These are phyloP conservation scores for Nomada ruficornis DNA, from an alignment of 2,888 invertebrate species.

Conservation along the genomic window DNA sequence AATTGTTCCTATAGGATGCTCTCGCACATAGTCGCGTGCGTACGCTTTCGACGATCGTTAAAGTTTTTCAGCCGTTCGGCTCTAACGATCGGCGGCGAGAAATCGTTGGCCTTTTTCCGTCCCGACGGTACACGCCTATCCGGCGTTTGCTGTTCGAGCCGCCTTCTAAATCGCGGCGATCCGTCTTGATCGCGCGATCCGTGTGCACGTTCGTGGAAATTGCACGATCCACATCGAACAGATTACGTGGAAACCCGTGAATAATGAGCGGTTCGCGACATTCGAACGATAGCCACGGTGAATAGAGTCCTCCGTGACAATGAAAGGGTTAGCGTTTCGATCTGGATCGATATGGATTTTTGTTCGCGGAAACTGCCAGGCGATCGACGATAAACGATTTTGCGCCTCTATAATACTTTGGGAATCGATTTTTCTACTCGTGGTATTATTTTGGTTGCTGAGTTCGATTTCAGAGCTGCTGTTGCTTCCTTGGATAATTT, in stretches of 20 bases:
- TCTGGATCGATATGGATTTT: slow-evolving; percentile 23
- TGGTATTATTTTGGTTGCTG: no score
- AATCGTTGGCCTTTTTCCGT: slow-evolving; percentile 49
- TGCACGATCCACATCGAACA: slow-evolving; percentile 17
- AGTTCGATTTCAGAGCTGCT: no score
- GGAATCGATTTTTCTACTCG: no score
- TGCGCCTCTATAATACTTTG: background rate
- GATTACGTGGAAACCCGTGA: slow-evolving; percentile 51
- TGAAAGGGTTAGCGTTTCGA: slow-evolving; percentile 22
- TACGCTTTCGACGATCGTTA: slow-evolving; percentile 74
- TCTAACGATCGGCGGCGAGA: slow-evolving; percentile 57
- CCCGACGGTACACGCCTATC: slow-evolving; percentile 49
- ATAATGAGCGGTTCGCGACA: slow-evolving; percentile 51
- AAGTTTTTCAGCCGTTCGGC: slow-evolving; percentile 74
- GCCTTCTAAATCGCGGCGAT: slow-evolving; percentile 45
- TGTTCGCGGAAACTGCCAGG: background rate
- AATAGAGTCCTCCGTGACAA: slow-evolving; percentile 23
- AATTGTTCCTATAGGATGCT: slow-evolving; percentile 54
- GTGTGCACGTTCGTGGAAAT: slow-evolving; percentile 15
- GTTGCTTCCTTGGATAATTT: no score
- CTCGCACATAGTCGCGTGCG: slow-evolving; percentile 58
- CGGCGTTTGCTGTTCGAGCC: slow-evolving; percentile 12
- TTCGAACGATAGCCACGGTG: slow-evolving; percentile 1
- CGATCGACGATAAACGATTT: slow-evolving; percentile 11
- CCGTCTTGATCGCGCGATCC: slow-evolving; percentile 46